A percentile compares a stretch with the other conserved stretches of the same genome.
These are phyloP conservation scores for Cactoblastis cactorum DNA, from an alignment of 2,888 invertebrate genomes.

Conservation along the genomic window DNA sequence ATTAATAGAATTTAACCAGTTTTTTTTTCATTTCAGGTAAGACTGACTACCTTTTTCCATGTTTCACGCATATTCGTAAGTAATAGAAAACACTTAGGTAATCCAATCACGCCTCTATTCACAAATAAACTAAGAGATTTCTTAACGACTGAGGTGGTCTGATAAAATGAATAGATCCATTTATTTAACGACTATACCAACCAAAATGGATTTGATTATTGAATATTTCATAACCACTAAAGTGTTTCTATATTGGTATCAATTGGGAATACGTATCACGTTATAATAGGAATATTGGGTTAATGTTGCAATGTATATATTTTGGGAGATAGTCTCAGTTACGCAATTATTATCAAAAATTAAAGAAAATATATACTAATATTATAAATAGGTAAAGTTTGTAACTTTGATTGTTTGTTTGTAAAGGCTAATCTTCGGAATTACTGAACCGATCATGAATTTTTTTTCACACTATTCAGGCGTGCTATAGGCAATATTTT, in stretches of 20 bases:
- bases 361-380: too few species aligned
- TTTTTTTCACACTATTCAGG: too few species aligned
- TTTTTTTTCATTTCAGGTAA: neutral
- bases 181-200: constrained; percentile 24
- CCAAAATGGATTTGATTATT: constrained; percentile 17
- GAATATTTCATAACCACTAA: constrained; percentile 21
- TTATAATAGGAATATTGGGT: constrained; percentile 36
- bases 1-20: neutral
- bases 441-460: too few species aligned
- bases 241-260: constrained; percentile 23
- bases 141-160: neutral
- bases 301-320: constrained; percentile 32
- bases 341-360: too few species aligned
- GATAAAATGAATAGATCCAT: constrained; percentile 15
- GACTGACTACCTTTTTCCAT: neutral
- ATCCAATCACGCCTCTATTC: too few species aligned
- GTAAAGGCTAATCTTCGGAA: too few species aligned
- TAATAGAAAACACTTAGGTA: too few species aligned
- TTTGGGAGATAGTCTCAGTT: neutral
- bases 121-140: neutral
- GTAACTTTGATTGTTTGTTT: too few species aligned
- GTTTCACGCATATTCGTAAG: too few species aligned
- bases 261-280: constrained; percentile 18
- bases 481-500: too few species aligned
- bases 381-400: too few species aligned